These are phyloP conservation scores for Phoebastria nigripes DNA, from an alignment of 2,797 vertebrate genomes.

Conservation along the genomic window DNA sequence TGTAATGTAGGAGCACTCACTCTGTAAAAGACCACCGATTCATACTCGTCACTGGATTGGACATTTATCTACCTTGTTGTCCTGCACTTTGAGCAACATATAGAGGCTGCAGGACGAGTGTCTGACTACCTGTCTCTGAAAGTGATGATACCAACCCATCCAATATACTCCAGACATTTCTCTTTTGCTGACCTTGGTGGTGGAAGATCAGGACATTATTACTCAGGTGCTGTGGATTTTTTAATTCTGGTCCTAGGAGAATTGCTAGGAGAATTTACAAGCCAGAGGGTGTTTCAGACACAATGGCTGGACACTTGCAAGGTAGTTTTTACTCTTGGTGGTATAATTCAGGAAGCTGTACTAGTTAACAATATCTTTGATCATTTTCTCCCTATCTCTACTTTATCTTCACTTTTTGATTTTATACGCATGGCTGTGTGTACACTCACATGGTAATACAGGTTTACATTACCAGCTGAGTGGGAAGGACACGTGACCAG, in stretches of 20 bases:
- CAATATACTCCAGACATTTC: background rate
- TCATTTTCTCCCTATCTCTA: background rate
- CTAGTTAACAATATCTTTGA: accelerated
- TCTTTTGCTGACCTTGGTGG: background rate
- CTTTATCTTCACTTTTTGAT: background rate
- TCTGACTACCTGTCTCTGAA: background rate
- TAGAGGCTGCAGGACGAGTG: background rate
- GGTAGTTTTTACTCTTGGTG: background rate
- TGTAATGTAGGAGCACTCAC: background rate
- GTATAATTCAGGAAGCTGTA: background rate
- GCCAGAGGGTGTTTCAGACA: background rate
- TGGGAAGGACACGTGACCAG: background rate
- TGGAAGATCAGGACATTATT: background rate
- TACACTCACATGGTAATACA: background rate
- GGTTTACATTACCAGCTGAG: background rate
- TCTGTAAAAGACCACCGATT: background rate
- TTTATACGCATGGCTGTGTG: background rate
- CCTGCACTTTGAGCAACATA: background rate
- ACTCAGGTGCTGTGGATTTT: background rate
- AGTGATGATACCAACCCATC: background rate
- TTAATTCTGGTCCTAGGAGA: background rate
- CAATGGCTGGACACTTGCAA: background rate
- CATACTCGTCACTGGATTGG: background rate
- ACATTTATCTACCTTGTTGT: background rate
- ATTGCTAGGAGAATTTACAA: background rate